phyloP scores from a whole-genome alignment of 2,113 vertebrate species.

The Rafetus swinhoei region DNA sequence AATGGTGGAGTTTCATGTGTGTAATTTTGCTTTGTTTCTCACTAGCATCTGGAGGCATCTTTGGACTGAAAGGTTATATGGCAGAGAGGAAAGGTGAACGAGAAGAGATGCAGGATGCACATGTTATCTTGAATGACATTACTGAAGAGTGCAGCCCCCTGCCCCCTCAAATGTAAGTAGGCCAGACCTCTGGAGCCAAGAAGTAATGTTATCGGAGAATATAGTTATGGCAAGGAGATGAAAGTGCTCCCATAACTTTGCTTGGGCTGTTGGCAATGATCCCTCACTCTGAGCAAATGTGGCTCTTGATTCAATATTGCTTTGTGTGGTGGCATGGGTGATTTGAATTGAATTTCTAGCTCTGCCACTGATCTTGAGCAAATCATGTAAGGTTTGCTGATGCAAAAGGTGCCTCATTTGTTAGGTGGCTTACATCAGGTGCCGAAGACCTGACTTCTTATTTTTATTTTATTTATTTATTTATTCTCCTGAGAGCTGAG shows the following conservation, averaged over 20 bases:
- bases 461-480: not conserved
- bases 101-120: conserved; percentile 98
- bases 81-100: conserved; percentile 92
- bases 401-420: not conserved
- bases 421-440: not conserved
- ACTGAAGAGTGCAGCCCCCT: conserved; percentile 76
- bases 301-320: fast-evolving
- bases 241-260: not conserved
- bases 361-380: not conserved
- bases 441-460: not conserved
- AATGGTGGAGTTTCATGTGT: not conserved
- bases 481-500: not conserved
- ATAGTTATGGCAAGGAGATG: not conserved
- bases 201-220: not conserved
- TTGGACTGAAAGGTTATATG: conserved; percentile 87
- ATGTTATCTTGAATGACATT: conserved; percentile 89
- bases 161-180: conserved; percentile 87
- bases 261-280: fast-evolving
- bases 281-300: not conserved
- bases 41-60: conserved; percentile 77
- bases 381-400: not conserved
- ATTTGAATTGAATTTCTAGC: not conserved
- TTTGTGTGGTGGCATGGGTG: fast-evolving
- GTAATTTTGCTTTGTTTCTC: conserved; percentile 36
- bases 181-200: fast-evolving